These are phyloP conservation scores for Cheilosia soror DNA, from an alignment of 2,888 invertebrate species.

Conservation along the genomic window DNA sequence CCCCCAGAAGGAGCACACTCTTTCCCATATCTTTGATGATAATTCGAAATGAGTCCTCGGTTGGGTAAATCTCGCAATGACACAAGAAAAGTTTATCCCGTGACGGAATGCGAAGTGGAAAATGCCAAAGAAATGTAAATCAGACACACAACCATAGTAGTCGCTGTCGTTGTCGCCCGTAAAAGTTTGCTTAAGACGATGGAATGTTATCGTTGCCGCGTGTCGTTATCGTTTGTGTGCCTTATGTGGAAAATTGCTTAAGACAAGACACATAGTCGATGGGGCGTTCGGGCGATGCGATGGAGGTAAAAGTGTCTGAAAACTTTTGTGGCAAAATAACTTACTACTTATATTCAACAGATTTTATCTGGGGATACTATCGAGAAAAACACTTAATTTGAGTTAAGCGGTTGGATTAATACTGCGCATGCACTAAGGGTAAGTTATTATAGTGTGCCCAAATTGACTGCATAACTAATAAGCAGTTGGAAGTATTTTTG, in stretches of 20 bases:
- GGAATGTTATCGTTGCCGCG: slow-evolving; percentile 36
- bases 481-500: not conserved
- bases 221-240: slow-evolving; percentile 39
- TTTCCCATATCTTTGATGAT: not conserved
- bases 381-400: slow-evolving; percentile 10
- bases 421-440: not conserved
- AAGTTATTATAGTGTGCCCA: not conserved
- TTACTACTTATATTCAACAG: not conserved
- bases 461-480: not conserved
- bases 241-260: slow-evolving; percentile 54
- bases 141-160: slow-evolving; percentile 31
- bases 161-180: not conserved
- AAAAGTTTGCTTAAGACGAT: slow-evolving; percentile 42
- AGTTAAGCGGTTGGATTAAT: not conserved
- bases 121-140: slow-evolving; percentile 58
- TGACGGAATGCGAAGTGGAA: slow-evolving; percentile 42
- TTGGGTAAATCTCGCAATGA: slow-evolving; percentile 26
- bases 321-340: not conserved
- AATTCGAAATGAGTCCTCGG: slow-evolving; percentile 4
- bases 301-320: not conserved
- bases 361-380: not conserved
- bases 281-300: not conserved
- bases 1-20: not conserved
- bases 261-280: slow-evolving; percentile 8
- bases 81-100: slow-evolving; percentile 35